Percentiles rank a stretch among this genome's conserved stretches.
These are phyloP conservation scores for Ceyx cyanopectus DNA, from an alignment of 2,113 vertebrate species.

Conservation along the genomic window DNA sequence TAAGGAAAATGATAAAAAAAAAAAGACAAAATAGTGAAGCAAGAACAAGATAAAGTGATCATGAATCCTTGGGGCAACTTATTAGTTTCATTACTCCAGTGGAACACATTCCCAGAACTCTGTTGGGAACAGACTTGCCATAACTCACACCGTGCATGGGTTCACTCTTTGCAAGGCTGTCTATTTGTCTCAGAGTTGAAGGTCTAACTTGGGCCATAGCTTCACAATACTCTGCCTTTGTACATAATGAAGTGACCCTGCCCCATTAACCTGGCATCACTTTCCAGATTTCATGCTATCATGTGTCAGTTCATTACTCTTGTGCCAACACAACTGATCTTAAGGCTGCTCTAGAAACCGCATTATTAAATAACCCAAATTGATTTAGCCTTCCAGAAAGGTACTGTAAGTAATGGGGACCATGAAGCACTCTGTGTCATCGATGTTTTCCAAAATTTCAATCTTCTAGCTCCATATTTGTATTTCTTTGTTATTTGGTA, in stretches of 20 bases:
- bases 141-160: not conserved
- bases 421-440: not conserved
- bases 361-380: not conserved
- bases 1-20: not conserved
- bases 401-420: not conserved
- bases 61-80: not conserved
- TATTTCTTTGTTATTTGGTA: not conserved
- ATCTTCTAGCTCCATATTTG: not conserved
- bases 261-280: not conserved
- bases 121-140: not conserved
- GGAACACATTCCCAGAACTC: not conserved
- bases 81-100: not conserved
- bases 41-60: not conserved
- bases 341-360: not conserved
- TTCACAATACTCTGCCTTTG: not conserved
- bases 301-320: not conserved
- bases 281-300: not conserved
- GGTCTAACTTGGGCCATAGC: not conserved
- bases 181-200: not conserved
- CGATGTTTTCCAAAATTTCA: not conserved
- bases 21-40: not conserved
- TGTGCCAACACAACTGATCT: not conserved
- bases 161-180: not conserved
- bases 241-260: not conserved
- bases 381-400: not conserved